Base-by-base conservation (phyloP, 1,140 invertebrate species). In the Drosophila sturtevanti region DNA sequence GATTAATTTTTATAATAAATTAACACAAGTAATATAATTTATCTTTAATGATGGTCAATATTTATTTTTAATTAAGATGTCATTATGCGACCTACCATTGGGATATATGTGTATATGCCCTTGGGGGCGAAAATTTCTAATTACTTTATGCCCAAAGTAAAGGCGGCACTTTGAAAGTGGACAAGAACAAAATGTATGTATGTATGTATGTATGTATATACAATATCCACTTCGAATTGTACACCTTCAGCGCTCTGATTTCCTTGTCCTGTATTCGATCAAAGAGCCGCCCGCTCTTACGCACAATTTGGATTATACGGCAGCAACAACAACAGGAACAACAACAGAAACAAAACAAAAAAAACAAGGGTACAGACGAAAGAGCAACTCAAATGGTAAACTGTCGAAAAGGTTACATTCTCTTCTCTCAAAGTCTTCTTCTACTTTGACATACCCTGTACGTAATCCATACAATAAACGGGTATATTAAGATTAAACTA, bases 321-420 rank as follows among this genome's bases (percentile, higher is more conserved):
- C 41, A 35, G 12, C 11, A 35, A 35, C 4, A 21, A 3, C 9
- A 48, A 21, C 51, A 14, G 7, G 4, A 21, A 16, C 41, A 37
- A 37, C 22, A 35, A 48, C 16, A 62, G 18, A 0, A 27, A 52
- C 41, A 52, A 55, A 22, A 48, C 51, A 65, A 38, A 60, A 48
- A n/a, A 16, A 27, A 56, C 22, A 27, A 16, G 11, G 27, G 14
- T 12, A 60, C 18, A n/a, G 18, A 59, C 18, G n/a, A 41, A 31
- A 65, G 35, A 63, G 10, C 44, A 31, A 14, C n/a, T 14, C 16
- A n/a, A 64, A 59, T 58, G 54, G 27, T 59, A 48, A 51, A 64
- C 34, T 55, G 61, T 35, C 18, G 18, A 58, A 69, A 58, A 41
- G 18, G 27, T 68, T 63, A 52, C 51, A 38, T 62, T 54, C 37